Base-by-base conservation (phyloP, 2,113 vertebrate species). In the Solenodon paradoxus region DNA sequence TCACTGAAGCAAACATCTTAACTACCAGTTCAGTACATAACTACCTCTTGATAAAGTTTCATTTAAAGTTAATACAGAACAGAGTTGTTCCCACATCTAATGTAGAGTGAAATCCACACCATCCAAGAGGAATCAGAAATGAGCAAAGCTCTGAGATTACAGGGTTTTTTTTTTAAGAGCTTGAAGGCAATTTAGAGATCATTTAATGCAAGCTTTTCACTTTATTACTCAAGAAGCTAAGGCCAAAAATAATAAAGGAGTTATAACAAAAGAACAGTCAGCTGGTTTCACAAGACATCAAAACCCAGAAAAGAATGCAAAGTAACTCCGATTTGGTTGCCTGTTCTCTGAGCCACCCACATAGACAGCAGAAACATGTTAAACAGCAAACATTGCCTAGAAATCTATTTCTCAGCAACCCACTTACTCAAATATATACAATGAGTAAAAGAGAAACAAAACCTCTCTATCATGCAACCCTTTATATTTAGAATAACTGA, bases 381-480 rank as follows among this genome's bases (percentile, higher is more conserved):
- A 87, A 72, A 66, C 53, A 94, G 49, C 30, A 90, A 92, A 92
- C 47, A 74, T 28, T 57, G 59, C 81, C 71, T 79, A 69, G 78
- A 94, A 83, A 95, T 72, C 53, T 93, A 69, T 66, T 95, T 89
- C 78, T 87, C 32, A 94, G 38, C 5, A 93, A 82, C 40, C 5
- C 51, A 68, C 11, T 11, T 77, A 53, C 13, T 35, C 20, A 71
- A 40, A 85, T 88, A 90, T 47, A 90, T 49, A 85, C 2, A 89
- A 24, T 35, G 81, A 74, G 49, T 89, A 40, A 92, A 40, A 75
- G 74, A 80, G 81, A 57, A 84, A 91, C 61, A 47, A 89, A 61
- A 42, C 2, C 75, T 94, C 93, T 53, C 64, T 68, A 9, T 69
- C 80, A 89, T 26, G 32, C 16, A 97, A 92, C 53, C 24, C 63